These are phyloP conservation scores for Thunnus thynnus DNA, from an alignment of 2,113 vertebrate genomes.

Conservation along the genomic window DNA sequence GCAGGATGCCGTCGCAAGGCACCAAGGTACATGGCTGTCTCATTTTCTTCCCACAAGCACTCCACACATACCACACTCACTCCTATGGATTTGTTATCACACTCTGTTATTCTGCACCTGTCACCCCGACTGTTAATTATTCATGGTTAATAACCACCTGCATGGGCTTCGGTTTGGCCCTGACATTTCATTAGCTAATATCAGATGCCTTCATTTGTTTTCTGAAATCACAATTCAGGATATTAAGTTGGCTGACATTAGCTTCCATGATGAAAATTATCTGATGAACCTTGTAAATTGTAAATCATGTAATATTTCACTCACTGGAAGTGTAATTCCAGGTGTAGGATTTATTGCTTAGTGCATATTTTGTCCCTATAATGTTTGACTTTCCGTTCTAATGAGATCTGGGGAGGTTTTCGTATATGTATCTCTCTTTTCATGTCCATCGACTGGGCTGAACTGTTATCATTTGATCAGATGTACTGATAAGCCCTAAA, in stretches of 20 bases:
- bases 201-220: constrained; percentile 55
- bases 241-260: constrained; percentile 42
- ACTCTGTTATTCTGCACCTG: constrained; percentile 41
- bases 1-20: constrained; percentile 40
- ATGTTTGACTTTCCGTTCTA: not conserved
- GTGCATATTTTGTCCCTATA: constrained; percentile 13
- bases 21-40: not conserved
- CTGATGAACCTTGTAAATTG: constrained; percentile 39
- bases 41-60: constrained; percentile 25
- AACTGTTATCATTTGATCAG: constrained; percentile 34
- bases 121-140: constrained; percentile 62
- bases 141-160: constrained; percentile 64
- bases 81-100: constrained; percentile 59
- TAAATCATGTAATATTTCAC: constrained; percentile 30
- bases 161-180: constrained; percentile 34
- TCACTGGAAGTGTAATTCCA: constrained; percentile 7
- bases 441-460: not conserved
- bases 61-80: not conserved
- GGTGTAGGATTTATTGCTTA: not conserved
- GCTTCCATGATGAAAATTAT: constrained; percentile 16
- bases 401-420: constrained; percentile 6
- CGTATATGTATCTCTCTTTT: not conserved
- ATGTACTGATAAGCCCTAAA: constrained; percentile 20
- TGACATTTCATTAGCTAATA: constrained; percentile 65
- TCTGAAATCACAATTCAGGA: constrained; percentile 38